Evolutionary conservation across 2,888 invertebrate genomes (phyloP), one percentile per base, ranked within the genome.

Genomic region (Bimastos eiseni): DNA sequence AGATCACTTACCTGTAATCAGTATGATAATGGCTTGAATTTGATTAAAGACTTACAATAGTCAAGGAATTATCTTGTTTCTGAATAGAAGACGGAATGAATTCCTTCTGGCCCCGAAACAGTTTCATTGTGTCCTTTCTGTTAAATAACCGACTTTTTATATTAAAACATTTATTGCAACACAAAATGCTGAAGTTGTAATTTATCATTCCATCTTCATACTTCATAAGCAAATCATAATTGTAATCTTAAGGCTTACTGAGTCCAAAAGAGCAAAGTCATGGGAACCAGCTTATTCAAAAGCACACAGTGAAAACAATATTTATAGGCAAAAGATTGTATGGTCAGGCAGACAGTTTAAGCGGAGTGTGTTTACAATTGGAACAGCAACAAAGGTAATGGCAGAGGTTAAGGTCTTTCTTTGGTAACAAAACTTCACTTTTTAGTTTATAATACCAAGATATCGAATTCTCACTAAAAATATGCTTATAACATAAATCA

Each of bases 81-180:
- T 86, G 86, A 34, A 86, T 37, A 86, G 86, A 36, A 36, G 86
- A 37, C 19, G 37, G 34, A 36, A 86, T 86, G 34, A 86, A 86
- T 34, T 86, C 21, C 24, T 86, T 86, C 19, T 86, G 19, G 19
- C 86, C 86, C 15, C 37, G 86, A 34, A 86, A 86, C 34, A 86
- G 86, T 37, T 86, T 86, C 24, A 86, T 24, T 34, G 86, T 36
- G 86, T 86, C 86, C 86, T 86, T 86, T 86, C 86, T 86, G 86
- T 86, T 17, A 86, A 37, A 37, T 1, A 86, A 86, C 6, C 30
- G 36, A 86, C 36, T 36, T n/a, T 21, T 30, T n/a, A 70, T 1
- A 30, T 70, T 70, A n/a, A 11, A n/a, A n/a, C 6, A 70, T 30
- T 5, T 8, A 70, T 6, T 8, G 30, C 70, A 70, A n/a, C 24